Percentiles rank a stretch among this genome's conserved stretches.
Conservation (phyloP, 30 jellyfish, hydroid and myxozoan genomes). For the Pelagia noctiluca region DNA sequence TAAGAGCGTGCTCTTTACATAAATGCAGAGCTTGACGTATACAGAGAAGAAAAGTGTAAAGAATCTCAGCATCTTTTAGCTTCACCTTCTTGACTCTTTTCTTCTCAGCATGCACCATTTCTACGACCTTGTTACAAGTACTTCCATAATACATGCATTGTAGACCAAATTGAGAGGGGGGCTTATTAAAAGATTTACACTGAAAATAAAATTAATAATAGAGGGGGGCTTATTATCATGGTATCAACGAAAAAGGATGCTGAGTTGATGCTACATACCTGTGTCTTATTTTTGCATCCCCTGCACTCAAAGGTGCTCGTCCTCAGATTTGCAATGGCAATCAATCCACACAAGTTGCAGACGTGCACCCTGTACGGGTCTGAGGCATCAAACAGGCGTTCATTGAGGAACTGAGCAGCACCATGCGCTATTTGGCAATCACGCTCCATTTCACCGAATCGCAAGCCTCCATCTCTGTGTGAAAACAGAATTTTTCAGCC, state of each 20-base stretch:
- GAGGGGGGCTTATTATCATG: not conserved
- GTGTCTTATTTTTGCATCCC: conserved; percentile 97
- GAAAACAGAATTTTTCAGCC: not conserved
- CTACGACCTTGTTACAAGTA: too few species aligned
- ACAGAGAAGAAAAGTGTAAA: too few species aligned
- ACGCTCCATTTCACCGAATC: conserved; percentile 99
- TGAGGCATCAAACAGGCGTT: conserved; percentile 98
- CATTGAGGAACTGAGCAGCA: conserved; percentile 98
- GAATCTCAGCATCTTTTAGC: too few species aligned
- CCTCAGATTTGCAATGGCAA: conserved; percentile 95
- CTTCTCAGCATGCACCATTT: too few species aligned
- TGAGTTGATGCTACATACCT: conserved; percentile 66
- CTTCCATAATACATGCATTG: too few species aligned
- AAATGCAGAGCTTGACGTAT: too few species aligned
- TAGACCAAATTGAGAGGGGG: too few species aligned
- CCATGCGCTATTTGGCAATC: conserved; percentile 99
- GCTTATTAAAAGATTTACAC: not conserved
- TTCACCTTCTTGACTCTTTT: too few species aligned
- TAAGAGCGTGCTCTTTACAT: too few species aligned
- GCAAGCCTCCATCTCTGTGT: conserved; percentile 98
- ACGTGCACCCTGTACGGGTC: conserved; percentile 97
- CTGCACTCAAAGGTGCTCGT: conserved; percentile 97
- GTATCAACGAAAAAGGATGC: not conserved
- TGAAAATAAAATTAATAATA: too few species aligned
- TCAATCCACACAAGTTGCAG: conserved; percentile 97